Evolutionary conservation across 1,140 invertebrate genomes (phyloP).

Genomic region (Idris sp.): DNA sequence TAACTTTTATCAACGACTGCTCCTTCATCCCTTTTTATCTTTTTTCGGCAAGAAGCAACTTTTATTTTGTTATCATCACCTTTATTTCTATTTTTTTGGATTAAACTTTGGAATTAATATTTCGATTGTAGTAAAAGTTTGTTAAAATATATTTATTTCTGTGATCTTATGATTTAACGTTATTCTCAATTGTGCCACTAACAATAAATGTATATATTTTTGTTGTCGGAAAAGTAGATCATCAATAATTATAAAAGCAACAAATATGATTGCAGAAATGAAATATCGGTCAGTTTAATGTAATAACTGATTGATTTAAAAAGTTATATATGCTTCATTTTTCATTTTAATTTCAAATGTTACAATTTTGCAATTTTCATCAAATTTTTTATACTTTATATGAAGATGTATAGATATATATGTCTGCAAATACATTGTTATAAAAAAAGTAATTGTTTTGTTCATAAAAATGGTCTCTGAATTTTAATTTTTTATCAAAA

Average conservation of each 20-base stretch:
- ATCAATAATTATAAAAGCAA: constrained; percentile 34
- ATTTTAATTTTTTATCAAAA: too few relatives aligned
- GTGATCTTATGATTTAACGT: constrained; percentile 34
- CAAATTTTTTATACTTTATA: too few relatives aligned
- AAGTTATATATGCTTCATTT: neutral
- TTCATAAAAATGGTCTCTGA: too few relatives aligned
- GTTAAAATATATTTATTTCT: constrained; percentile 38
- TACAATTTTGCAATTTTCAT: neutral
- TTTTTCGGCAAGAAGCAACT: constrained; percentile 29
- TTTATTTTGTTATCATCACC: constrained; percentile 38
- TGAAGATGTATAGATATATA: too few relatives aligned
- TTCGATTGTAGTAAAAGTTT: constrained; percentile 34
- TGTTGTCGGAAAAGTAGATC: constrained; percentile 10
- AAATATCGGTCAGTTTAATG: constrained; percentile 25
- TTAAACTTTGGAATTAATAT: constrained; percentile 39
- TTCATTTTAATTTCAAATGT: neutral
- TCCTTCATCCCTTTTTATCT: constrained; percentile 12
- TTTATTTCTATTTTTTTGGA: constrained; percentile 48
- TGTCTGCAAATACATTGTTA: too few relatives aligned
- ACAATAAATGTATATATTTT: constrained; percentile 26
- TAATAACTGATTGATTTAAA: constrained; percentile 12
- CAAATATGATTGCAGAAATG: constrained; percentile 20
- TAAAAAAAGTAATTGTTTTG: too few relatives aligned
- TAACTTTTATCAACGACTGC: constrained; percentile 47
- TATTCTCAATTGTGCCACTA: constrained; percentile 18